Conservation (phyloP, 2,888 invertebrate species). For the Trissolcus japonicus region DNA sequence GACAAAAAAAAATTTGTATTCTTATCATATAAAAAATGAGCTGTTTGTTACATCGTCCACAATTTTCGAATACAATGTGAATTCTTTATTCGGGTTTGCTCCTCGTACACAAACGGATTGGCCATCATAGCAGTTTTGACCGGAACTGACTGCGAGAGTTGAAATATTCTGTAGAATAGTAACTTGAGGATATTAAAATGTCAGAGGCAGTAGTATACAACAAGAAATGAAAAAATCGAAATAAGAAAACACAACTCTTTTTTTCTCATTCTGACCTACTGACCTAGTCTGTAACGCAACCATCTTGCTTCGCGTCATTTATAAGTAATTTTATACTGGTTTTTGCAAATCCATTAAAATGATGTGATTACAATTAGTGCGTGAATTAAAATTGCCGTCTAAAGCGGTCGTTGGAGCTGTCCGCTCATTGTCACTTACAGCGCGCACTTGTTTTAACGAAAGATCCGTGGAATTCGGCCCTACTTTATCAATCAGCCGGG, state of each 20-base stretch:
- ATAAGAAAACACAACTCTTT: neutral
- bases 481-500: slow-evolving; percentile 9
- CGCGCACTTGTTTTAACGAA: neutral
- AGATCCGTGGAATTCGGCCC: neutral
- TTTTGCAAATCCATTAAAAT: neutral
- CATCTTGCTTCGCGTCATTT: neutral
- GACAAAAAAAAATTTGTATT: no score
- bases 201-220: slow-evolving; percentile 5
- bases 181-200: slow-evolving; percentile 3
- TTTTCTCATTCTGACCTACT: neutral
- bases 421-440: neutral
- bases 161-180: neutral
- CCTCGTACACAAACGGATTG: neutral
- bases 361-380: neutral
- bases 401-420: neutral
- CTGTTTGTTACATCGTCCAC: no score
- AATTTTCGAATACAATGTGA: no score
- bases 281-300: neutral
- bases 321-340: neutral
- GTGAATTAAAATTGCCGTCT: neutral
- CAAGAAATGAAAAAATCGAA: slow-evolving; percentile 4
- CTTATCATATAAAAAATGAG: no score
- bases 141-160: no score
- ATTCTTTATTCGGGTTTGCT: neutral
- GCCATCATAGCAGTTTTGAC: no score